A percentile compares a stretch with the other conserved stretches of the same genome.
Evolutionary conservation across 2,113 vertebrate genomes (phyloP).

Genomic region (Platichthys stellatus): DNA sequence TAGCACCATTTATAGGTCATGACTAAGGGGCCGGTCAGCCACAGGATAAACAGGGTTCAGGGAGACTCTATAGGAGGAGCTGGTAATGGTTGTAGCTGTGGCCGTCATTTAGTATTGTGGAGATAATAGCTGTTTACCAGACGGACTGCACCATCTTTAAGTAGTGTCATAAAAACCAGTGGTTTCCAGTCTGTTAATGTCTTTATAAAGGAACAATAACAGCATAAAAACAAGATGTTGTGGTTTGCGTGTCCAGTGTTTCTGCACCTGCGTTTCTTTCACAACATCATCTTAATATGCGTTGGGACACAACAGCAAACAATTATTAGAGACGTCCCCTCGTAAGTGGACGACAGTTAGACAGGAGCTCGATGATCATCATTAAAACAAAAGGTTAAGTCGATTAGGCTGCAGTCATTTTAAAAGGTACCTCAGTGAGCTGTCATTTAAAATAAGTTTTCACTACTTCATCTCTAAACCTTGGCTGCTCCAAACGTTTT

Average conservation of each 20-base stretch:
- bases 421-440: no score
- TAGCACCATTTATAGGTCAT: slow-evolving; percentile 59
- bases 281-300: slow-evolving; percentile 51
- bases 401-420: neutral
- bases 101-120: slow-evolving; percentile 60
- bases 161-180: slow-evolving; percentile 60
- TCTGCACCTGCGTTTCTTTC: slow-evolving; percentile 28
- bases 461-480: neutral
- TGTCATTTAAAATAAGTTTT: neutral
- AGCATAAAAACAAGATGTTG: slow-evolving; percentile 70
- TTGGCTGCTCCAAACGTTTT: neutral
- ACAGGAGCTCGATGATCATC: slow-evolving; percentile 3
- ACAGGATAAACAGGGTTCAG: slow-evolving; percentile 67
- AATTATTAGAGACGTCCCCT: slow-evolving; percentile 47
- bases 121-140: slow-evolving; percentile 79
- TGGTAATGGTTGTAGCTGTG: slow-evolving; percentile 50
- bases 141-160: slow-evolving; percentile 50
- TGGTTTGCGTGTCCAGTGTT: slow-evolving; percentile 59
- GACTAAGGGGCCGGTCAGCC: slow-evolving; percentile 59
- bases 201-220: slow-evolving; percentile 77
- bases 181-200: slow-evolving; percentile 63
- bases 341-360: neutral
- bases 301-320: slow-evolving; percentile 48
- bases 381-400: slow-evolving; percentile 16
- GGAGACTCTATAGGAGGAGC: slow-evolving; percentile 55